Base-by-base conservation (phyloP, 2,113 vertebrate genomes). In the Leptocoma aspasia region DNA sequence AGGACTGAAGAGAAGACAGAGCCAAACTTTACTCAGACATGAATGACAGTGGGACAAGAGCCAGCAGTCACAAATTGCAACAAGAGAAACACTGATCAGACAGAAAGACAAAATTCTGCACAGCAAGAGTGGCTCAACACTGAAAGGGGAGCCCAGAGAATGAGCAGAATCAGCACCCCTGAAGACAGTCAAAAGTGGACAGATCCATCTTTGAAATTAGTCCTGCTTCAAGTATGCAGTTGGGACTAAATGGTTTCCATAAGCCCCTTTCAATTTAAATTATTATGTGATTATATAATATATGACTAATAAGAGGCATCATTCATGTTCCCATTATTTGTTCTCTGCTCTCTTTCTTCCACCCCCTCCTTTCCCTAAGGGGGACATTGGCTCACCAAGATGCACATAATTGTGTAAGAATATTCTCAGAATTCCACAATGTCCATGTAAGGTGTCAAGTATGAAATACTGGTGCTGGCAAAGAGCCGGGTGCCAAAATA, bases 401-500 rank as follows among this genome's bases (percentile, higher is more conserved):
- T 68, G 79, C 31, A 79, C 44, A 94, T 68, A 87, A 80, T 63
- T 80, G 73, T 77, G 66, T 57, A 64, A 93, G 73, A 78, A 92
- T 80, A 93, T 90, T 92, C 75, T 81, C 68, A 87, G 60, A 75
- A 94, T 64, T 82, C 90, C 78, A 94, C 49, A 16, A 28, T 93
- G 90, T 94, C 75, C 92, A 76, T 85, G 83, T 91, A 94, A 92
- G 76, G 92, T 96, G 95, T 94, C 94, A 96, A 95, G 33, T 86
- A 96, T 96, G 95, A 94, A 86, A 83, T 64, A 86, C 0, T 83
- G 31, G 53, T 33, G 53, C 42, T 92, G 93, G 93, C 82, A 82
- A 92, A 78, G 72, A 92, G 53, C 82, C 90, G 93, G 76, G 49
- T 96, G 86, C 92, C 94, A 97, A 96, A 97, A 96, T 89, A 92